Base-by-base conservation (phyloP, 2,888 invertebrate species). In the Aleiodes alternator region DNA sequence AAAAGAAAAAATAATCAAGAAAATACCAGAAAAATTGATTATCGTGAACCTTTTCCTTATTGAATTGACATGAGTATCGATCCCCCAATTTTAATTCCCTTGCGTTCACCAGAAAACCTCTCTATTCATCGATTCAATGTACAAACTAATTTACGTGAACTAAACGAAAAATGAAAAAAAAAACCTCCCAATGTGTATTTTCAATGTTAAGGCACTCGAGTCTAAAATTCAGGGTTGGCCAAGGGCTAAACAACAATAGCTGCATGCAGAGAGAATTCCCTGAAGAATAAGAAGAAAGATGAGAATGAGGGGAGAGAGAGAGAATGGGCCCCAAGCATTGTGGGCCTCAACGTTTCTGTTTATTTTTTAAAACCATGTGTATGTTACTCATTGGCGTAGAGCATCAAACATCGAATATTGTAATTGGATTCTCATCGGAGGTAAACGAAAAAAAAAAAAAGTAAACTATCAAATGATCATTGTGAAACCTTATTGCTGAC, bases 241-340 rank as follows among this genome's bases (percentile, higher is more conserved):
- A 11, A 34, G 38, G 14, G 55, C 31, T 38, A 53, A 29, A 69
- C 69, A 59, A 59, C 59, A 69, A 69, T 56, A 34, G 69, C n/a
- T 4, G n/a, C 23, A 56, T 34, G 55, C 69, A n/a, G 53, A 53
- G 69, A n/a, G 53, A 14, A 38, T 61, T 14, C 16, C 51, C 34
- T 38, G 14, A 38, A 16, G 38, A 55, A 38, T n/a, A 55, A 55
- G 34, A 55, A 55, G 34, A 69, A 34, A 69, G 43, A 69, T 38
- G 53, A 69, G 38, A 55, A 55, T 53, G 53, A 55, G 31, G 29
- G 31, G 55, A 34, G 55, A 34, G 55, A 34, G 55, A 38, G 16
- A 14, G 31, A 23, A 51, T 34, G 69, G 53, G 9, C 31, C 43
- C 4, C 43, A 23, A 23, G 23, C 43, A 43, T 43, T 43, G 43